These are phyloP conservation scores for Platycnemis pennipes DNA, from an alignment of 2,888 invertebrate genomes.

Conservation along the genomic window DNA sequence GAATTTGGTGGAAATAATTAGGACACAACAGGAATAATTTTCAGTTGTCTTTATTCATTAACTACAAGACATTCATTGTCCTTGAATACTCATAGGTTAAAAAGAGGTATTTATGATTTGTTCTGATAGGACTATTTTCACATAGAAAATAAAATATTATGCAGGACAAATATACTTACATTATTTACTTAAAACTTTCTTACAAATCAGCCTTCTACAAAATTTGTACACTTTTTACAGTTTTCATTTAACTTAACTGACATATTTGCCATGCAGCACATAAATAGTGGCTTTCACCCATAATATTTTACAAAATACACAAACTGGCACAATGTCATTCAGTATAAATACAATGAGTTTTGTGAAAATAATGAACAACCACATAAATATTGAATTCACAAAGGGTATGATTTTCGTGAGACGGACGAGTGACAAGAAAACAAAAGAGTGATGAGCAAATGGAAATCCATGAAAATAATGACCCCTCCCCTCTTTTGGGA, in stretches of 20 bases:
- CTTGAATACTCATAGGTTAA: constrained; percentile 64
- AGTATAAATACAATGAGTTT: constrained; percentile 65
- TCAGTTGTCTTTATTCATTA: constrained; percentile 50
- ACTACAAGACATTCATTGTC: constrained; percentile 64
- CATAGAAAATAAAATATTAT: constrained; percentile 61
- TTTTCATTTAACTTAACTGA: constrained; percentile 65
- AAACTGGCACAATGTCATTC: constrained; percentile 62
- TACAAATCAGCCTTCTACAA: constrained; percentile 67
- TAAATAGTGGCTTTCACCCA: constrained; percentile 61
- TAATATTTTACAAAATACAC: constrained; percentile 67
- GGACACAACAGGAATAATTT: not conserved
- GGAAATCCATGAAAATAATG: constrained; percentile 36
- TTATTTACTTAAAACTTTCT: constrained; percentile 65
- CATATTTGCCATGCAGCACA: constrained; percentile 62
- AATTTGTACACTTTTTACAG: constrained; percentile 66
- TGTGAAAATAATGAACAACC: constrained; percentile 44
- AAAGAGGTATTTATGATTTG: constrained; percentile 65
- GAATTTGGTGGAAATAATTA: not conserved
- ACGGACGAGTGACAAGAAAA: constrained; percentile 22
- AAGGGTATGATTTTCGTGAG: not conserved
- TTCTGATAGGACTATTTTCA: constrained; percentile 44
- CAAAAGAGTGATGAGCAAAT: constrained; percentile 45
- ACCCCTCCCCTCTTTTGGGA: not conserved
- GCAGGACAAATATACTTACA: constrained; percentile 62
- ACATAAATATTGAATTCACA: constrained; percentile 61